A percentile compares a stretch with the other conserved stretches of the same genome.
phyloP scores from a whole-genome alignment of 2,888 invertebrate species.

The Branchipolynoe longqiensis region DNA sequence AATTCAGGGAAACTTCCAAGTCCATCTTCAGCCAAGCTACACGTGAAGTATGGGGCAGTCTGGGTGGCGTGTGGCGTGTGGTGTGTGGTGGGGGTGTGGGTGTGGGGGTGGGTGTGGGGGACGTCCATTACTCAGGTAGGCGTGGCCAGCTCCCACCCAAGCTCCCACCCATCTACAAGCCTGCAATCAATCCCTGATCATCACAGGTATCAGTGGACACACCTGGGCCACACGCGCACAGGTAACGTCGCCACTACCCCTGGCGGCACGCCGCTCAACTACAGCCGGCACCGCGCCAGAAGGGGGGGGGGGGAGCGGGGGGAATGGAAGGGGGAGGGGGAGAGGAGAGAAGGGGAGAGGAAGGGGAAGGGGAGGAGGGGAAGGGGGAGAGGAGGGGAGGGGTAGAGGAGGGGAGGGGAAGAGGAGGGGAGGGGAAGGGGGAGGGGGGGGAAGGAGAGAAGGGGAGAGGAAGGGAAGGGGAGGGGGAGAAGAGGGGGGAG shows the following conservation, averaged over 20 bases:
- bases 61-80: too few relatives aligned
- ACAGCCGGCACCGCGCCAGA: not conserved
- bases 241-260: not conserved
- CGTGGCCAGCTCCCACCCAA: not conserved
- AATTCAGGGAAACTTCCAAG: too few relatives aligned
- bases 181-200: conserved; percentile 24
- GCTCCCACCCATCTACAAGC: not conserved
- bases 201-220: not conserved
- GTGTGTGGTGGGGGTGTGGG: too few relatives aligned
- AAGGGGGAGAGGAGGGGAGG: not conserved
- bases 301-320: not conserved
- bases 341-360: conserved; percentile 58
- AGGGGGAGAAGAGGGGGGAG: not conserved
- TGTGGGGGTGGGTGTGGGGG: too few relatives aligned
- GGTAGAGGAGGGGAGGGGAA: not conserved
- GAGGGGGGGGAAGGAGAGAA: not conserved
- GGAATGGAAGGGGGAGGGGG: not conserved
- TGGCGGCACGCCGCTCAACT: not conserved
- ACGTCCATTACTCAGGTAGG: not conserved
- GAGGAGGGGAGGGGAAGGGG: conserved; percentile 22
- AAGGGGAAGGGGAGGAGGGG: conserved; percentile 28
- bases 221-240: conserved; percentile 16
- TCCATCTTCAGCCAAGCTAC: too few relatives aligned
- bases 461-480: conserved; percentile 27
- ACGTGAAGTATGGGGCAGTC: too few relatives aligned